Evolutionary conservation across 2,888 invertebrate genomes (phyloP).

Genomic region (Oeneis ivallda): DNA sequence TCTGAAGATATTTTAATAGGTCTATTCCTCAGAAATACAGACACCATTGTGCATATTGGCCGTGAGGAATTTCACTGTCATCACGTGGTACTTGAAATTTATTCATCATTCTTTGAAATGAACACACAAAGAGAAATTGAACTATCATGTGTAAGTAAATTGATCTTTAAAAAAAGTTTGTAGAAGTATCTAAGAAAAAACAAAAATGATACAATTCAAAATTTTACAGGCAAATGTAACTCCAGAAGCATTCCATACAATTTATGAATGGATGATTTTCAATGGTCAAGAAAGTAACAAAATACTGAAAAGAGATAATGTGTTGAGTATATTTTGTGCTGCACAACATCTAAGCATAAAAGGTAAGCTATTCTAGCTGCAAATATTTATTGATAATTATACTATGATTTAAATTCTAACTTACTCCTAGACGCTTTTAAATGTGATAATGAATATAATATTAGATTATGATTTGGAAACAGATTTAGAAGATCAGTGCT

Average conservation of each 20-base stretch:
- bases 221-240: conserved; percentile 65
- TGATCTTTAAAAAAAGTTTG: neutral
- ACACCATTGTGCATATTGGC: conserved; percentile 84
- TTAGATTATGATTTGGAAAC: conserved; percentile 34
- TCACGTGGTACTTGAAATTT: conserved; percentile 85
- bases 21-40: conserved; percentile 80
- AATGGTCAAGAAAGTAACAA: conserved; percentile 83
- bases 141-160: conserved; percentile 59
- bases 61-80: conserved; percentile 86
- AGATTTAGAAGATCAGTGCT: conserved; percentile 89
- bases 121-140: conserved; percentile 61
- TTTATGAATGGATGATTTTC: conserved; percentile 92
- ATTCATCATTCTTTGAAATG: conserved; percentile 84
- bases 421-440: neutral
- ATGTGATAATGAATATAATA: neutral
- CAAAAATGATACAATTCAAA: conserved; percentile 1
- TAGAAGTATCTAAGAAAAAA: neutral
- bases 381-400: too few species aligned
- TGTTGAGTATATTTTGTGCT: conserved; percentile 87
- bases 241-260: conserved; percentile 84
- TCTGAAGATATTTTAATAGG: conserved; percentile 2
- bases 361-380: conserved; percentile 59
- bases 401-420: too few species aligned
- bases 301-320: conserved; percentile 84
- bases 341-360: conserved; percentile 87